Percentiles rank a stretch among this genome's conserved stretches.
Evolutionary conservation across 2,888 invertebrate species (phyloP).

Genomic region (Tetragonisca angustula): DNA sequence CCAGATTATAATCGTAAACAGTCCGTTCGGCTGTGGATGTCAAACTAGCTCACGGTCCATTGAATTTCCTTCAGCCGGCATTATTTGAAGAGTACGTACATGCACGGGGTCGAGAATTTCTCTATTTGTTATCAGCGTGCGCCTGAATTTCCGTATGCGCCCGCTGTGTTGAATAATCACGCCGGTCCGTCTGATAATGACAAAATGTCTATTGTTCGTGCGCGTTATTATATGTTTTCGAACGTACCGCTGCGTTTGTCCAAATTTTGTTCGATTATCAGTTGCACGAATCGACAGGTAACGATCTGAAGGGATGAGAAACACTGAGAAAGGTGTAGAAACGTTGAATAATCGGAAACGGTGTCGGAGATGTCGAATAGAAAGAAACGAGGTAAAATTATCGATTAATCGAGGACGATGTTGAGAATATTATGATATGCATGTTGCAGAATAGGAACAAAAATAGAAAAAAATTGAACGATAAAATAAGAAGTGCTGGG

Average conservation of each 20-base stretch:
- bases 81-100: conserved; percentile 11
- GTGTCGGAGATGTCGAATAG: neutral
- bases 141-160: neutral
- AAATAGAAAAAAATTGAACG: no score
- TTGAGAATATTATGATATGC: no score
- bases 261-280: neutral
- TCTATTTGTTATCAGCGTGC: conserved; percentile 20
- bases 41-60: conserved; percentile 33
- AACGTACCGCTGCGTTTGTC: no score
- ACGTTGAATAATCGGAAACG: neutral
- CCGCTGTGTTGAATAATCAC: neutral
- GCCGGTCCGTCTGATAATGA: conserved; percentile 7
- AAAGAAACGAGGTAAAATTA: no score
- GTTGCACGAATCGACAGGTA: neutral
- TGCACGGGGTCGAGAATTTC: conserved; percentile 23
- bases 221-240: neutral
- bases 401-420: no score
- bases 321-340: neutral
- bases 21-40: conserved; percentile 35
- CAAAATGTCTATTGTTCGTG: neutral
- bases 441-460: no score
- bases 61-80: conserved; percentile 52
- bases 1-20: conserved; percentile 72
- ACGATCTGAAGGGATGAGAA: neutral
- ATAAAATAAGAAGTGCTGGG: no score